phyloP scores from a whole-genome alignment of 2,888 invertebrate genomes.

The Biston stratarius region DNA sequence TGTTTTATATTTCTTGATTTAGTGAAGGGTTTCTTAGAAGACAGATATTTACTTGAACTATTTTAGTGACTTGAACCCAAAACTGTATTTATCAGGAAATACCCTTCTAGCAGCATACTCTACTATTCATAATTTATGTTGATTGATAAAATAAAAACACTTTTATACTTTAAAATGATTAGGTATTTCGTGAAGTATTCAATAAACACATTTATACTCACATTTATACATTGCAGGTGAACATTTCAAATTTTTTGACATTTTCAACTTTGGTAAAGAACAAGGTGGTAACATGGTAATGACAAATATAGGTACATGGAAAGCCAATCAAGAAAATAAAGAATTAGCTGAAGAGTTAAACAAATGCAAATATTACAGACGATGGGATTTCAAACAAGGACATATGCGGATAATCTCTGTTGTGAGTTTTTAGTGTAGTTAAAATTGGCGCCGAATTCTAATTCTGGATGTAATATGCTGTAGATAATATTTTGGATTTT shows the following conservation, averaged over 20 bases:
- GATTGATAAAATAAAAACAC: too few relatives aligned
- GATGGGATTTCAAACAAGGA: conserved; percentile 65
- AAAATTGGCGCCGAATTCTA: not conserved
- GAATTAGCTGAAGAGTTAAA: conserved; percentile 49
- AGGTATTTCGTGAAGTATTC: too few relatives aligned
- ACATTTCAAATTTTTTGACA: conserved; percentile 55
- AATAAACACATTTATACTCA: not conserved
- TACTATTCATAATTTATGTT: too few relatives aligned
- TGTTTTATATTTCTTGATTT: too few relatives aligned
- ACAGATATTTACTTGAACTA: too few relatives aligned
- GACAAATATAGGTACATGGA: conserved; percentile 55
- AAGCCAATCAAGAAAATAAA: conserved; percentile 42
- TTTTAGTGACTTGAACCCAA: too few relatives aligned
- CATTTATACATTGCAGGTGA: conserved; percentile 38
- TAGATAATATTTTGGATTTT: not conserved
- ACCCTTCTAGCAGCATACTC: too few relatives aligned
- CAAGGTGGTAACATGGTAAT: conserved; percentile 62
- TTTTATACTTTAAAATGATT: too few relatives aligned
- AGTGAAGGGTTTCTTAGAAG: too few relatives aligned
- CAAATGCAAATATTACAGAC: conserved; percentile 61
- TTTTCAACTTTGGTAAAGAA: conserved; percentile 67
- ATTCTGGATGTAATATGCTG: too few relatives aligned
- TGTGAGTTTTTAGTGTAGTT: conserved; percentile 51
- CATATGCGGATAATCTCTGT: conserved; percentile 61
- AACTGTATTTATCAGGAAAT: too few relatives aligned